These are phyloP conservation scores for Phalacrocorax carbo DNA, from an alignment of 2,113 vertebrate genomes.

Conservation along the genomic window DNA sequence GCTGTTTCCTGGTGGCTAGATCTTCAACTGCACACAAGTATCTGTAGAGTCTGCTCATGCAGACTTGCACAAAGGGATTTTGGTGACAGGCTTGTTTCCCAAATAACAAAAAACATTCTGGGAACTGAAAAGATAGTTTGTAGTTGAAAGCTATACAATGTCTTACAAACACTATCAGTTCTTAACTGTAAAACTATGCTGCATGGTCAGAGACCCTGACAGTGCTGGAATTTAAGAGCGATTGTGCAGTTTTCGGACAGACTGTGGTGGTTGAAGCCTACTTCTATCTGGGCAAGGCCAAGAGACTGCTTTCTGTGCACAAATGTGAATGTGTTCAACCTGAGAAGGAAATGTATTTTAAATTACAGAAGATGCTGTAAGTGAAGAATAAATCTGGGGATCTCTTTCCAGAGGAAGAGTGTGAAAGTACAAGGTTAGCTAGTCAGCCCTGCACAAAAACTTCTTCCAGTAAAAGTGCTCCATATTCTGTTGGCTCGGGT, in stretches of 20 bases:
- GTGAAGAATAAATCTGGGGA: neutral
- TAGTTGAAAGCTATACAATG: neutral
- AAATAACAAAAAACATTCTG: neutral
- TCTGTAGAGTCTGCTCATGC: neutral
- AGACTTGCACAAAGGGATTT: neutral
- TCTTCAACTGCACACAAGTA: neutral
- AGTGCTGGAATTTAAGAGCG: neutral
- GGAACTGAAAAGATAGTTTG: neutral
- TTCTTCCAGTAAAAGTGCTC: neutral
- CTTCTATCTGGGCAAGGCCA: neutral
- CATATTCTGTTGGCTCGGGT: neutral
- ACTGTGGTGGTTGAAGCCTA: neutral
- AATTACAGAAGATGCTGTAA: neutral
- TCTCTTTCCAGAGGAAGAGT: neutral
- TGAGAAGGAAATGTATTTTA: neutral
- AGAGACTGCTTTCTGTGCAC: neutral
- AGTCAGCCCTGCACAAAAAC: neutral
- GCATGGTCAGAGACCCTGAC: neutral
- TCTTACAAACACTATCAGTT: neutral
- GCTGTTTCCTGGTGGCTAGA: neutral
- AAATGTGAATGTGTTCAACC: neutral
- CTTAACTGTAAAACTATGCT: neutral
- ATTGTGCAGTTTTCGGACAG: neutral
- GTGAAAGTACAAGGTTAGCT: neutral
- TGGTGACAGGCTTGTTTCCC: neutral